Conservation (phyloP, 2,113 vertebrate genomes). For the Pterocles burchelli region DNA sequence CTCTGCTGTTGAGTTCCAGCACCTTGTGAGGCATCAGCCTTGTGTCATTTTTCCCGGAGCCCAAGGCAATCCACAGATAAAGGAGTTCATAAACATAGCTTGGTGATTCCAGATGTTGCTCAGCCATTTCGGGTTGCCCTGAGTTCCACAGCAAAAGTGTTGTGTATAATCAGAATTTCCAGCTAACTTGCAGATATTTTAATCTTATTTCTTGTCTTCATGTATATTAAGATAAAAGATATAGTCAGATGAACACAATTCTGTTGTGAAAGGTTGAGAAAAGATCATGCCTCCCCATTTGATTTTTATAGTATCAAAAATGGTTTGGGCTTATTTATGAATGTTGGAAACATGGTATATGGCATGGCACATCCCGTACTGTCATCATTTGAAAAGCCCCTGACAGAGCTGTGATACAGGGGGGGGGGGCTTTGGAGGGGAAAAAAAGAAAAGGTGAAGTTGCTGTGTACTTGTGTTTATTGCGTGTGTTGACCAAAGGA, state of each 20-base stretch:
- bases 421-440: background rate
- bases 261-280: background rate
- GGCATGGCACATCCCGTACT: background rate
- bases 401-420: background rate
- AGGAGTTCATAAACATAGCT: background rate
- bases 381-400: background rate
- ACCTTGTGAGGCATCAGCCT: background rate
- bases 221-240: background rate
- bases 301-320: background rate
- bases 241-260: background rate
- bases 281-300: rapidly evolving
- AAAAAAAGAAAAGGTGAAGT: background rate
- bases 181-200: background rate
- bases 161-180: background rate
- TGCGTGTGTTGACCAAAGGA: background rate
- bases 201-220: background rate
- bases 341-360: rapidly evolving
- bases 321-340: background rate
- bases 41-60: background rate
- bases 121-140: background rate
- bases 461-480: background rate
- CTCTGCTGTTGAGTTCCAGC: background rate
- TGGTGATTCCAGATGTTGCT: background rate
- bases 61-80: background rate
- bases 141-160: background rate